Conservation (phyloP, 2,113 vertebrate species). For the Melanotaenia duboulayi region DNA sequence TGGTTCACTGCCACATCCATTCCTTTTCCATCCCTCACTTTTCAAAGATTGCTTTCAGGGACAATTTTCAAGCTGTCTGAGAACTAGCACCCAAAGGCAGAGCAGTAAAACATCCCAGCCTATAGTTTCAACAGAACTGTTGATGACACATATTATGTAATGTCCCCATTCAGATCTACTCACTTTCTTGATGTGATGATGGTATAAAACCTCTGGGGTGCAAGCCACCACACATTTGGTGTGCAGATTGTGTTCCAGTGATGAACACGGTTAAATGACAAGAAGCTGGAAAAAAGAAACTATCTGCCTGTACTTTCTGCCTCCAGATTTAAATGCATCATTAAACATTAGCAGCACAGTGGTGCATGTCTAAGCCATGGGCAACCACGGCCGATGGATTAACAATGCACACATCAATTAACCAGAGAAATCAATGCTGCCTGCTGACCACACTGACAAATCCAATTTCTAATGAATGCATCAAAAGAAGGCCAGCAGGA, state of each 20-base stretch:
- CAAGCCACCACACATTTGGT: neutral
- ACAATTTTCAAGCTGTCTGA: slow-evolving; percentile 69
- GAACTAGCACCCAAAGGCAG: slow-evolving; percentile 22
- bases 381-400: slow-evolving; percentile 15
- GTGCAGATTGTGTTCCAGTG: neutral
- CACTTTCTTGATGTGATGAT: slow-evolving; percentile 20
- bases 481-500: slow-evolving; percentile 32
- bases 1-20: slow-evolving; percentile 27
- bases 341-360: slow-evolving; percentile 33
- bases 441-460: slow-evolving; percentile 45
- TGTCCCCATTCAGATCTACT: slow-evolving; percentile 1
- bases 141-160: neutral
- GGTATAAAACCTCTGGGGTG: neutral
- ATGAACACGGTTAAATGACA: neutral
- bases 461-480: slow-evolving; percentile 46
- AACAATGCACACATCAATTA: slow-evolving; percentile 52
- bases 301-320: slow-evolving; percentile 7
- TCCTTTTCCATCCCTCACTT: slow-evolving; percentile 41
- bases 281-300: neutral
- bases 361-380: slow-evolving; percentile 6
- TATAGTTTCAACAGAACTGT: neutral
- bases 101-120: slow-evolving; percentile 30
- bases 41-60: slow-evolving; percentile 55
- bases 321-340: slow-evolving; percentile 10
- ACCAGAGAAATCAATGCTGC: slow-evolving; percentile 38